Base-by-base conservation (phyloP, 2,888 invertebrate genomes). In the Vannuccia rotundouncinata region DNA sequence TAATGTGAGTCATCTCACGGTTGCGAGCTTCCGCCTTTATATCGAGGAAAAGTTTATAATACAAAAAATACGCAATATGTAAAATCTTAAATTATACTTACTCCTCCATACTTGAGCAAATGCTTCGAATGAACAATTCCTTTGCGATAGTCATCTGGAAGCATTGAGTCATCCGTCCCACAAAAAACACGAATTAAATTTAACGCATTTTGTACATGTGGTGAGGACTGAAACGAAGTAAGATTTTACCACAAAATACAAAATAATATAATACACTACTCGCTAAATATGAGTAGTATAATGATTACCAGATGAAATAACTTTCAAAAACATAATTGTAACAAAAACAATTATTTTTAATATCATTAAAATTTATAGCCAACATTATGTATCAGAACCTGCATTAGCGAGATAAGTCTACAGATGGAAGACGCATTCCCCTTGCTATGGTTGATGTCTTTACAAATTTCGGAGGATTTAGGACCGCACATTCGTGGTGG, bases 21-120 rank as follows among this genome's bases (percentile, higher is more conserved):
- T 88, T 84, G 80, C 87, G 86, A 28, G 88, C 89, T 77, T 86
- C 85, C 2, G 87, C 85, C 89, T 89, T n/a, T n/a, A n/a, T n/a
- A n/a, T n/a, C n/a, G n/a, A 22, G 31, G 22, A 75, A 31, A 31
- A 76, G 45, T 29, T 1, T 59, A 76, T 74, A 29, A 13, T 66
- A 31, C 13, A 59, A n/a, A n/a, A n/a, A n/a, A n/a, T n/a, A n/a
- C n/a, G n/a, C n/a, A n/a, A n/a, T n/a, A n/a, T n/a, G n/a, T n/a
- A n/a, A n/a, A n/a, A n/a, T n/a, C n/a, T 45, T 45, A 45, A 17
- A 45, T 45, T 45, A 45, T 10, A 85, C 86, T 84, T 81, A 88
- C 89, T 77, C 84, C 82, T 80, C 84, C 85, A 79, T 85, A 86
- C 79, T 85, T 85, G 13, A 84, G 83, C 25, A 88, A 82, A 82